phyloP scores from a whole-genome alignment of 2,888 invertebrate species.

The Andrena bicolor region DNA sequence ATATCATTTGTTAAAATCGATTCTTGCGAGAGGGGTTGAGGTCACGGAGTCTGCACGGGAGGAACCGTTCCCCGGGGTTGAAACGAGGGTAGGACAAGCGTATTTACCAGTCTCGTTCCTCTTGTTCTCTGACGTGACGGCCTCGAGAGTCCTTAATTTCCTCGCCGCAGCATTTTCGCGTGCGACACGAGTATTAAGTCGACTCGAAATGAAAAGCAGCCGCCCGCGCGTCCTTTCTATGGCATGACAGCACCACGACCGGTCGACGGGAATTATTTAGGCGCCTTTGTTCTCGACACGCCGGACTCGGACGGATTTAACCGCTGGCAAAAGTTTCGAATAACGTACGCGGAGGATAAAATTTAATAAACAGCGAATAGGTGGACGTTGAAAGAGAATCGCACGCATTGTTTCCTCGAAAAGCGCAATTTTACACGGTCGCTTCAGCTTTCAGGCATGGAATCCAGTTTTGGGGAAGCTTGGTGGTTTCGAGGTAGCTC shows the following conservation, averaged over 20 bases:
- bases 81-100: conserved; percentile 61
- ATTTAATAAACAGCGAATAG: background rate
- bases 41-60: conserved; percentile 37
- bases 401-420: too few relatives aligned
- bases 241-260: conserved; percentile 58
- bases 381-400: background rate
- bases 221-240: conserved; percentile 50
- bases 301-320: background rate
- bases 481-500: too few relatives aligned
- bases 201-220: conserved; percentile 69
- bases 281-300: conserved; percentile 37
- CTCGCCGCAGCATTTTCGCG: conserved; percentile 72
- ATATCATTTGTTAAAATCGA: too few relatives aligned
- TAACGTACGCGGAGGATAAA: background rate
- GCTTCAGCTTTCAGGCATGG: too few relatives aligned
- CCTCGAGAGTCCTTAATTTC: conserved; percentile 73
- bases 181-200: conserved; percentile 72
- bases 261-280: conserved; percentile 62
- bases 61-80: conserved; percentile 34
- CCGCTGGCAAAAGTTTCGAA: background rate
- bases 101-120: conserved; percentile 40
- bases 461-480: too few relatives aligned
- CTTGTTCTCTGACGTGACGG: conserved; percentile 65
- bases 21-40: background rate
- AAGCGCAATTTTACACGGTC: too few relatives aligned